Percentiles rank a stretch among this genome's conserved stretches.
phyloP scores from a whole-genome alignment of 35 echinoderm and acorn worm species.

The Strongylocentrotus purpuratus region DNA sequence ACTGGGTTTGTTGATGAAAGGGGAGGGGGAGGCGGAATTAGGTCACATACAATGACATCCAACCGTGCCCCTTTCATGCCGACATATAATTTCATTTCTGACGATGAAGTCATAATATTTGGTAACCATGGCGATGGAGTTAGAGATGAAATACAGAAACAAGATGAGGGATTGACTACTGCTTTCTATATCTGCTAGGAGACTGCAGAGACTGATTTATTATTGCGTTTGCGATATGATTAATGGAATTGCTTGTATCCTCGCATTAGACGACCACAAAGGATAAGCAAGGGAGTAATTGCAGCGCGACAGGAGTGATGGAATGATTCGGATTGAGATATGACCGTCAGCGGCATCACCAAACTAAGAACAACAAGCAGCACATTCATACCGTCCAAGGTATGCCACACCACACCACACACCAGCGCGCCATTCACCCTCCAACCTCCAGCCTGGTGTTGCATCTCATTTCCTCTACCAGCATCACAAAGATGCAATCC shows the following conservation, averaged over 20 bases:
- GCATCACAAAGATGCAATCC: neutral
- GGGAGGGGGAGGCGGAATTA: neutral
- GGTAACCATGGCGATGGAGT: neutral
- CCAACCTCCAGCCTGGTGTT: neutral
- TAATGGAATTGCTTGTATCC: neutral
- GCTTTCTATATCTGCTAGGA: neutral
- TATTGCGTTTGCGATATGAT: neutral
- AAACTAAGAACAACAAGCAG: neutral
- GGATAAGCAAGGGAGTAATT: neutral
- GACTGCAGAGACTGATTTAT: neutral
- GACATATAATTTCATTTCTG: conserved; percentile 12
- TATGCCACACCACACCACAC: neutral
- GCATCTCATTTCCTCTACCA: neutral
- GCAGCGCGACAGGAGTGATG: neutral
- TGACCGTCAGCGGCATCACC: neutral
- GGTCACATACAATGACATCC: neutral
- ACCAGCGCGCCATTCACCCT: no score
- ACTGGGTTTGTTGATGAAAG: neutral
- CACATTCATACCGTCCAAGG: neutral
- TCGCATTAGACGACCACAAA: neutral
- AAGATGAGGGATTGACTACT: neutral
- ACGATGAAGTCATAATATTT: conserved; percentile 7
- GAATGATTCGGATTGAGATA: neutral
- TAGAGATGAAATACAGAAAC: neutral
- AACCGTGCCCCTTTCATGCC: neutral